These are phyloP conservation scores for Alethe diademata DNA, from an alignment of 2,113 vertebrate species.

Conservation along the genomic window DNA sequence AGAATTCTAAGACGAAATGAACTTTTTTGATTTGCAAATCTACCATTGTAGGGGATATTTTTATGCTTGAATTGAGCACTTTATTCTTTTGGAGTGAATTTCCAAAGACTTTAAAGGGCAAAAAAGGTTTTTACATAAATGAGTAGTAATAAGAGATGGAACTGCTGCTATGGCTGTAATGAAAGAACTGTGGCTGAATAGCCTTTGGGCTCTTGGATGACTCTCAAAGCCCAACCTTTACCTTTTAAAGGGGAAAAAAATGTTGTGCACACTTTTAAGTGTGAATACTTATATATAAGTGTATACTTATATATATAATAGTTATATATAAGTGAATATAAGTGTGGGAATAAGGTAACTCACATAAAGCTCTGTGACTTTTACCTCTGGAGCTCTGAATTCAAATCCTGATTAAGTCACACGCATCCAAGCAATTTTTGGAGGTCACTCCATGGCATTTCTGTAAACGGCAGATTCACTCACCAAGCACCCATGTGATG, in stretches of 20 bases:
- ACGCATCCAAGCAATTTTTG: neutral
- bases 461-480: no score
- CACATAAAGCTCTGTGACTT: neutral
- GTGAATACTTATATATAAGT: no score
- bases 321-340: no score
- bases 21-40: neutral
- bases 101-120: conserved; percentile 10
- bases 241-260: neutral
- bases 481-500: no score
- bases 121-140: neutral
- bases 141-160: neutral
- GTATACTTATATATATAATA: no score
- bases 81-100: neutral
- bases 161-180: neutral
- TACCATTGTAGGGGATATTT: neutral
- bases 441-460: neutral
- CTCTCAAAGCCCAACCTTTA: neutral
- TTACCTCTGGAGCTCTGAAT: neutral
- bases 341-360: neutral
- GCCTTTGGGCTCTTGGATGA: neutral
- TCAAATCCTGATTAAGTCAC: neutral
- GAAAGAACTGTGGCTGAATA: conserved; percentile 7
- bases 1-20: neutral
- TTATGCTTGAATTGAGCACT: neutral
- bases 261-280: neutral